Conservation (phyloP, 2,888 invertebrate genomes). For the Cephus spinipes region DNA sequence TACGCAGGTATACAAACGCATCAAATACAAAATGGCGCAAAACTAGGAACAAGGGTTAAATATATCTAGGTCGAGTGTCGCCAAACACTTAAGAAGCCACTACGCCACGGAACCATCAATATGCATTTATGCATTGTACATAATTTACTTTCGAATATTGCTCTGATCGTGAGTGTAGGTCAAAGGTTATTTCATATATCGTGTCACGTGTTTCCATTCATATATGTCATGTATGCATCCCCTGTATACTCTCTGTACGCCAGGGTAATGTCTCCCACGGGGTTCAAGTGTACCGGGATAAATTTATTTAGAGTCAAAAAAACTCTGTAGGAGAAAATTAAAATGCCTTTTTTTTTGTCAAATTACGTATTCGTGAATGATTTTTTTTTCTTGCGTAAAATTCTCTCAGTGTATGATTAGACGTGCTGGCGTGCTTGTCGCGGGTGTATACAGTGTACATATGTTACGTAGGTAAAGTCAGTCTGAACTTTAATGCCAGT, state of each 20-base stretch:
- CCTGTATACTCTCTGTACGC: not conserved
- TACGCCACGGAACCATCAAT: slow-evolving; percentile 52
- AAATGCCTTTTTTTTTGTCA: not conserved
- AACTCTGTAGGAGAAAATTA: not conserved
- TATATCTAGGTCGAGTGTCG: slow-evolving; percentile 8
- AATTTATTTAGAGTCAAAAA: not conserved
- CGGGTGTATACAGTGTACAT: slow-evolving; percentile 19
- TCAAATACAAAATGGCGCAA: slow-evolving; percentile 35
- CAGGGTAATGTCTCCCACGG: not conserved
- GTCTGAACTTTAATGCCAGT: slow-evolving; percentile 29
- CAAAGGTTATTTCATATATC: not conserved
- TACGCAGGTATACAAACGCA: slow-evolving; percentile 8
- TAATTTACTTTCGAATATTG: slow-evolving; percentile 1
- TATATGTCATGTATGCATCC: not conserved
- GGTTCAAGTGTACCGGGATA: not conserved
- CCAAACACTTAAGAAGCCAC: slow-evolving; percentile 53
- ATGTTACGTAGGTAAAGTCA: not conserved
- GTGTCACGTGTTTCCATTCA: not conserved
- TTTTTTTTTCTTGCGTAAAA: not conserved
- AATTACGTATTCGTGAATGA: not conserved
- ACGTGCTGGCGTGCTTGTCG: slow-evolving; percentile 45
- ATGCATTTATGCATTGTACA: slow-evolving; percentile 30
- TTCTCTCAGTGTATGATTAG: slow-evolving; percentile 11
- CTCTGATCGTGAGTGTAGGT: not conserved
- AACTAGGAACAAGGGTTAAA: slow-evolving; percentile 28